Conservation (phyloP, 2,888 invertebrate species). For the Carabus problematicus region DNA sequence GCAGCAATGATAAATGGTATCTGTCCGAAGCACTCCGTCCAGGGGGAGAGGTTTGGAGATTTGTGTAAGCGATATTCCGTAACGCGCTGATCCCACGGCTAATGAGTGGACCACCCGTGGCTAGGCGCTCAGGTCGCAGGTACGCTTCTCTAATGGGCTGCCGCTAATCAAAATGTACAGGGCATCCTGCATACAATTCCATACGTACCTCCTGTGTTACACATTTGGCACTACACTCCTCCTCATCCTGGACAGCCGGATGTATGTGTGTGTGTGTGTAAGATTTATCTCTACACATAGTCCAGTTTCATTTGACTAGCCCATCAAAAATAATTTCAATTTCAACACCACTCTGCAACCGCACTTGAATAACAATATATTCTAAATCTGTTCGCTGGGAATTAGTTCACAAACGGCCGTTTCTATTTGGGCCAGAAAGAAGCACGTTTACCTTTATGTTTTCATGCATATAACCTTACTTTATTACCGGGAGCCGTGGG, state of each 20-base stretch:
- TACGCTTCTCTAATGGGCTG: constrained; percentile 26
- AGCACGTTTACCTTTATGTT: no score
- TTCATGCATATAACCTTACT: no score
- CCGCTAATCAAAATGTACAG: constrained; percentile 38
- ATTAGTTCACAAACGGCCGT: no score
- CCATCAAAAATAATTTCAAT: constrained; percentile 4
- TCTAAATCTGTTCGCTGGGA: no score
- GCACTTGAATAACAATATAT: no score
- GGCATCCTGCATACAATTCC: constrained; percentile 24
- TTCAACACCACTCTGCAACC: not conserved
- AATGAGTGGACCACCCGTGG: constrained; percentile 51
- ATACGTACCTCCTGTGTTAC: constrained; percentile 11
- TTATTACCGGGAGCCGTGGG: no score
- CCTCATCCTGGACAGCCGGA: constrained; percentile 28
- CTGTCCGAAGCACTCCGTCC: constrained; percentile 53
- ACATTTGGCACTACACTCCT: constrained; percentile 13
- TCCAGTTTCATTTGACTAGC: constrained; percentile 4
- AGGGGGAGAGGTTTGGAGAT: constrained; percentile 50
- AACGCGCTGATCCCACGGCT: constrained; percentile 43
- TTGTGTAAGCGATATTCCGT: constrained; percentile 51
- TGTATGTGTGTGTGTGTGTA: not conserved
- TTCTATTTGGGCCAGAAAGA: no score
- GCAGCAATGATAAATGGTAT: constrained; percentile 52
- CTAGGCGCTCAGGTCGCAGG: constrained; percentile 16
- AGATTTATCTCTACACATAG: not conserved